These are phyloP conservation scores for Percopsis transmontana DNA, from an alignment of 2,113 vertebrate genomes.

Conservation along the genomic window DNA sequence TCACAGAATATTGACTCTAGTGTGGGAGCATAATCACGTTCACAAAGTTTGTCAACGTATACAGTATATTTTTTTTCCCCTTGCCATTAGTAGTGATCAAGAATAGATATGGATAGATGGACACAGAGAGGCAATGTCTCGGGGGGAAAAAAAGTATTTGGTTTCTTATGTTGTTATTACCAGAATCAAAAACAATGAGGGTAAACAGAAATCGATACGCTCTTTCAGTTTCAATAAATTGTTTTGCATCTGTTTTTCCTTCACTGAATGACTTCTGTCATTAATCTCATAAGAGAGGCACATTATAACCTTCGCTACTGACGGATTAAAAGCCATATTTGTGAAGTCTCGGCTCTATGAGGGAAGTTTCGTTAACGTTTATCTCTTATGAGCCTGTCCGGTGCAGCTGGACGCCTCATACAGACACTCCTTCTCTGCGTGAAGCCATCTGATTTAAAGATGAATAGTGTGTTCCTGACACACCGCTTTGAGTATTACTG, in stretches of 20 bases:
- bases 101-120: constrained; percentile 38
- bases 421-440: constrained; percentile 5
- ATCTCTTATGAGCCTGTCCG: constrained; percentile 39
- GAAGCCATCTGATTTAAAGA: constrained; percentile 11
- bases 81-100: constrained; percentile 22
- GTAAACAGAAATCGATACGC: constrained; percentile 40
- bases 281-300: constrained; percentile 1
- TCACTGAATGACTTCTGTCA: constrained; percentile 16
- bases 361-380: neutral
- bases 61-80: constrained; percentile 8
- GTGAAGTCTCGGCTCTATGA: too few relatives aligned
- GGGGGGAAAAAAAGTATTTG: neutral
- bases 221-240: constrained; percentile 43
- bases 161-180: constrained; percentile 31
- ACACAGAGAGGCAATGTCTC: neutral
- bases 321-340: too few relatives aligned
- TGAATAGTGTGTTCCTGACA: neutral
- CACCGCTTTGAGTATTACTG: neutral
- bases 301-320: neutral
- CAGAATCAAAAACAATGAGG: constrained; percentile 26
- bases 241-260: constrained; percentile 45
- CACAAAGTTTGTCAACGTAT: constrained; percentile 24
- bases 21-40: constrained; percentile 18
- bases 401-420: constrained; percentile 29
- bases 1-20: constrained; percentile 49